phyloP scores from a whole-genome alignment of 2,888 invertebrate genomes.

The Clistopyga incitator region DNA sequence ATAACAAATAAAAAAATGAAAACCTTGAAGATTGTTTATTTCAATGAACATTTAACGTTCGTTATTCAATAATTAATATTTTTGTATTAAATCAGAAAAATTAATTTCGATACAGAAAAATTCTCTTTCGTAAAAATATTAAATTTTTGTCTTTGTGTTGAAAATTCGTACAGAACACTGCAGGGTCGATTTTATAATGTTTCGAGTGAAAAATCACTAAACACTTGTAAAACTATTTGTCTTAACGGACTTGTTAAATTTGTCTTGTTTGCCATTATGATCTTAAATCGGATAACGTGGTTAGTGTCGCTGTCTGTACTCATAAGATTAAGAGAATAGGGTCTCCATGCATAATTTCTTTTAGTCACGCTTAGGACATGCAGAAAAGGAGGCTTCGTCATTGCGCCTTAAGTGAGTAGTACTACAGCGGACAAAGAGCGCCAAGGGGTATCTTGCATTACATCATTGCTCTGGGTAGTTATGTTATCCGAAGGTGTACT shows the following conservation, averaged over 20 bases:
- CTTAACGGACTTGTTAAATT: not conserved
- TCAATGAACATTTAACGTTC: no score
- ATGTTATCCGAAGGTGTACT: conserved; percentile 46
- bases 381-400: not conserved
- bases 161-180: not conserved
- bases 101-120: no score
- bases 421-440: not conserved
- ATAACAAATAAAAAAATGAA: no score
- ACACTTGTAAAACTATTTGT: not conserved
- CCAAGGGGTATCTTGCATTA: conserved; percentile 16
- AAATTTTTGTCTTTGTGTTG: no score
- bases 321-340: not conserved
- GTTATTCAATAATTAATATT: no score
- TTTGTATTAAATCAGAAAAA: no score
- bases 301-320: conserved; percentile 1
- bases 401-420: not conserved
- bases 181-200: not conserved
- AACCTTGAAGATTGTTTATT: no score
- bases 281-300: not conserved
- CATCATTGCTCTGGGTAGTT: conserved; percentile 39
- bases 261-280: not conserved
- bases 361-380: conserved; percentile 15
- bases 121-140: no score
- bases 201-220: no score
- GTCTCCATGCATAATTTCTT: conserved; percentile 25